Base-by-base conservation (phyloP, 2,888 invertebrate species). In the Drosophila basisetae region DNA sequence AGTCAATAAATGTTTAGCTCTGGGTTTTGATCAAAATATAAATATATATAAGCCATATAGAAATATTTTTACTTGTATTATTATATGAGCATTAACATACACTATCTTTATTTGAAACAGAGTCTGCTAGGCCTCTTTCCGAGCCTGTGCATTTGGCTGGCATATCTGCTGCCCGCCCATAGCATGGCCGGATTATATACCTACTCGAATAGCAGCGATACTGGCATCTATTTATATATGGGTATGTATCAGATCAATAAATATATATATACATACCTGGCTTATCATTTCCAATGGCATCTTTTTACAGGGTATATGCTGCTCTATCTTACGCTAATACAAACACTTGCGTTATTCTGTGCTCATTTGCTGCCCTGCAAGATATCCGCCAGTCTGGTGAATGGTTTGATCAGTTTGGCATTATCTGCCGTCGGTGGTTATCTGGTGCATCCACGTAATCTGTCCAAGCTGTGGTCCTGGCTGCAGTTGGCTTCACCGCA, bases 111-210 rank as follows among this genome's bases (percentile, higher is more conserved):
- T 47, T 47, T 6, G 4, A 25, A 43, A 16, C 75, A 98, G 98
- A 95, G 96, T 90, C 93, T 97, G 60, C 95, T 97, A 84, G 97
- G 96, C 83, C 91, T 98, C 37, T 96, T 96, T 90, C 96, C 97
- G 2, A 96, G 97, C 63, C 94, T 96, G 59, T 94, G 97, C 78
- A 95, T 98, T 56, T 97, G 97, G 95, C 90, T 97, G 80, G 96
- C 97, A 5, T 98, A 97, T 92, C 92, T 98, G 62, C 95, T 98
- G 69, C 98, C 98, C 22, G 97, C 97, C 53, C 97, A 97, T 92
- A 97, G 97, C 25, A 97, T 98, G 97, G 96, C 96, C 33, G 97
- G 97, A 0, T 93, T 97, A 0, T 97, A 97, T 85, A 95, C 96
- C 84, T 96, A 96, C 89, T 94, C 95, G 16, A 94, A 94, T 18